phyloP scores from a whole-genome alignment of 2,113 vertebrate genomes.

The Catharus fuscescens region DNA sequence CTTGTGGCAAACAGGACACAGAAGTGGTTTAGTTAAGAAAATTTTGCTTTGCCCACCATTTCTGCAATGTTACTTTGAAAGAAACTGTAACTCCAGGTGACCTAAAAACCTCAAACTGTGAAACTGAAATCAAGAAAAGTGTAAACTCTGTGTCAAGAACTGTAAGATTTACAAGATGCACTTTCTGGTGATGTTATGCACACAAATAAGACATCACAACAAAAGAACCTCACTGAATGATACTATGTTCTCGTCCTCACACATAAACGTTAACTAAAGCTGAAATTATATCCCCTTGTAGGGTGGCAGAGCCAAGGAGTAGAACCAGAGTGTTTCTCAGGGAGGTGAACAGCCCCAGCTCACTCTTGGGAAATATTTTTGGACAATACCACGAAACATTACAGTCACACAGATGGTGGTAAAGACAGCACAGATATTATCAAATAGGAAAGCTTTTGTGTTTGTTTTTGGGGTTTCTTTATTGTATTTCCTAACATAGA shows the following conservation, averaged over 20 bases:
- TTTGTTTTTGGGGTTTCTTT: background rate
- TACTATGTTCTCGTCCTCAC: background rate
- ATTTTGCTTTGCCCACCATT: background rate
- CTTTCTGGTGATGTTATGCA: background rate
- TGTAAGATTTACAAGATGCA: background rate
- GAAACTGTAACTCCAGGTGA: background rate
- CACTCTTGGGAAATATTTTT: background rate
- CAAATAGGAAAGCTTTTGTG: background rate
- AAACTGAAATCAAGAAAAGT: background rate
- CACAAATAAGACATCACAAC: background rate
- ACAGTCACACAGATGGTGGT: background rate
- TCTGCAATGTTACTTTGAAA: background rate
- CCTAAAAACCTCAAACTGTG: background rate
- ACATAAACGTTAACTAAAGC: rapidly evolving
- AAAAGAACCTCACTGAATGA: rapidly evolving
- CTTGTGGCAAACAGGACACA: background rate
- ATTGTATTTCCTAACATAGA: background rate
- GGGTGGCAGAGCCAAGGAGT: background rate
- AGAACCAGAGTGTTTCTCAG: background rate
- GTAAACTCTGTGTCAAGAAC: background rate
- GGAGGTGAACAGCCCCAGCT: background rate
- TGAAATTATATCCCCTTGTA: background rate
- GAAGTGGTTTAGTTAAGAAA: background rate
- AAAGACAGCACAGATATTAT: background rate
- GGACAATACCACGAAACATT: rapidly evolving